Evolutionary conservation across 2,113 vertebrate species (phyloP).

Genomic region (Willisornis vidua): DNA sequence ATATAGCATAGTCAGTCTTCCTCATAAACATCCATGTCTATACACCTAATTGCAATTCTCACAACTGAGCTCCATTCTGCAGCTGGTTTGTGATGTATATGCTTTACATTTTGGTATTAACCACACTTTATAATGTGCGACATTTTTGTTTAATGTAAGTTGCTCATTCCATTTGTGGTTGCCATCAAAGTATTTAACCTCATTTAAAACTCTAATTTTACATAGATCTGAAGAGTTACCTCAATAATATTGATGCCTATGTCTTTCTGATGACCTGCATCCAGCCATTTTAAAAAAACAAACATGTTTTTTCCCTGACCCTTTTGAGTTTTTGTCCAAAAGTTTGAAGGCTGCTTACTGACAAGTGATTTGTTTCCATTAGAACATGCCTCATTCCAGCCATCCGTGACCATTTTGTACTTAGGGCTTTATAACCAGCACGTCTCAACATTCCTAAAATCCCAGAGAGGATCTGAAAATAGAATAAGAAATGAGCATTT

Average conservation of each 20-base stretch:
- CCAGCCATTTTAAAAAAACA: slow-evolving; percentile 36
- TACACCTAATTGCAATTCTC: neutral
- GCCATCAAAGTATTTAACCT: slow-evolving; percentile 4
- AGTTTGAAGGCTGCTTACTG: slow-evolving; percentile 62
- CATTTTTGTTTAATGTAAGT: slow-evolving; percentile 20
- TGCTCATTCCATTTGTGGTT: neutral
- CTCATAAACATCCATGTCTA: neutral
- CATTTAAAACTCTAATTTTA: neutral
- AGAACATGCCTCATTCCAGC: slow-evolving; percentile 62
- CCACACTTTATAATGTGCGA: neutral
- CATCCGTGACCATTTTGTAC: slow-evolving; percentile 67
- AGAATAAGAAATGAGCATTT: slow-evolving; percentile 77
- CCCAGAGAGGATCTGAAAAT: slow-evolving; percentile 78
- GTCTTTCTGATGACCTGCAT: neutral
- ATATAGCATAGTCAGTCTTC: neutral
- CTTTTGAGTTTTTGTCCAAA: slow-evolving; percentile 57
- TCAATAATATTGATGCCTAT: neutral
- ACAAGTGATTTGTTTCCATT: slow-evolving; percentile 73
- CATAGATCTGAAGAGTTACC: neutral
- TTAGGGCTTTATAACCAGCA: slow-evolving; percentile 68
- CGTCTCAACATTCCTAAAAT: slow-evolving; percentile 77
- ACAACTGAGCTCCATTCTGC: neutral
- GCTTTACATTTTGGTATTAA: neutral
- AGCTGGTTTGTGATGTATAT: neutral
- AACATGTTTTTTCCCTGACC: slow-evolving; percentile 51